These are phyloP conservation scores for Neodiprion fabricii DNA, from an alignment of 1,140 invertebrate species.

Conservation along the genomic window DNA sequence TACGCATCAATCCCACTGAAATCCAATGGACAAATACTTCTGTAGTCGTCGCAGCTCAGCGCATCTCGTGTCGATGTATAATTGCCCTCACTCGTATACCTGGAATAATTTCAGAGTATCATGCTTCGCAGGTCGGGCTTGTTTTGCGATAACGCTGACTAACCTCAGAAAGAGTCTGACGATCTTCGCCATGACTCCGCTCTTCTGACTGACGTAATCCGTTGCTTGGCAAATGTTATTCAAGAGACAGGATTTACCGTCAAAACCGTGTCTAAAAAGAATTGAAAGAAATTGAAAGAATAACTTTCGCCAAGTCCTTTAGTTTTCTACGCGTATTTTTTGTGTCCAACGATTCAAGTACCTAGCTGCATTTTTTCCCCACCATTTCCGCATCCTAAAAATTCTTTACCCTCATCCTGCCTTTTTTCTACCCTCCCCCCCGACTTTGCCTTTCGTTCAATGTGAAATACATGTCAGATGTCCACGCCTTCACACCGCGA, in stretches of 20 bases:
- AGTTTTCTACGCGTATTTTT: too few relatives aligned
- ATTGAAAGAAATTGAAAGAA: conserved; percentile 13
- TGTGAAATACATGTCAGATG: too few relatives aligned
- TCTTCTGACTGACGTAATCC: conserved; percentile 34
- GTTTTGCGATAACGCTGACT: conserved; percentile 14
- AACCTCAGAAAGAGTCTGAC: conserved; percentile 49
- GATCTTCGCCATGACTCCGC: conserved; percentile 53
- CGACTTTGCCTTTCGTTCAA: too few relatives aligned
- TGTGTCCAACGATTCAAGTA: too few relatives aligned
- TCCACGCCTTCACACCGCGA: too few relatives aligned
- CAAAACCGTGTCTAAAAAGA: conserved; percentile 63
- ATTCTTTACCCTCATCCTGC: too few relatives aligned
- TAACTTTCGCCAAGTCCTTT: too few relatives aligned
- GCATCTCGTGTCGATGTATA: conserved; percentile 37
- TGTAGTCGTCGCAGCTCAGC: conserved; percentile 48
- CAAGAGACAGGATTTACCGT: conserved; percentile 64
- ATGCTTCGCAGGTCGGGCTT: neutral
- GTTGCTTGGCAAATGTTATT: conserved; percentile 63
- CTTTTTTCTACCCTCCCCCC: too few relatives aligned
- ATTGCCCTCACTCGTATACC: conserved; percentile 28
- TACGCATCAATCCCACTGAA: conserved; percentile 51
- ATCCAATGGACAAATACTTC: conserved; percentile 51
- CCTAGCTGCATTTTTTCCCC: too few relatives aligned
- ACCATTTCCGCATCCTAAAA: too few relatives aligned
- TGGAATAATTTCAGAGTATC: conserved; percentile 13